Conservation (phyloP, 2,797 vertebrate genomes). For the Galagoides demidoff region DNA sequence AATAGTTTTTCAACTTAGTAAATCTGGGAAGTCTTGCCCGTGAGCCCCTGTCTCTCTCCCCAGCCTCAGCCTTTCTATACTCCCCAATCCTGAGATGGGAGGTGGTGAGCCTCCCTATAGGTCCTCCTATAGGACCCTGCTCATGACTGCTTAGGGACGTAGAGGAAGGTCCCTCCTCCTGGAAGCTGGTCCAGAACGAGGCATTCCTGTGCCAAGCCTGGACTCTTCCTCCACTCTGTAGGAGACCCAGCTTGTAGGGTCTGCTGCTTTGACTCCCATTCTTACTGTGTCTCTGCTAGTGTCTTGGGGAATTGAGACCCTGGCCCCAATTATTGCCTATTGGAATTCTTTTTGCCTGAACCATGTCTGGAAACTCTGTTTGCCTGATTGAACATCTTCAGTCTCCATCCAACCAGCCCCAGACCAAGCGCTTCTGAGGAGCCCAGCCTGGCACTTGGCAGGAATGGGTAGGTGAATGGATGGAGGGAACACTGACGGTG, state of each 20-base stretch:
- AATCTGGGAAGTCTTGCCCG: not conserved
- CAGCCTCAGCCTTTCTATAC: too few relatives aligned
- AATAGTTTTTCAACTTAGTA: not conserved
- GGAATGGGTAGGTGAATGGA: not conserved
- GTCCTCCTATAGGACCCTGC: too few relatives aligned
- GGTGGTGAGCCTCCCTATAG: not conserved
- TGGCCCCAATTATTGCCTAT: not conserved
- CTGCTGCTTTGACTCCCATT: not conserved
- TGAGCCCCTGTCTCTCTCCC: not conserved
- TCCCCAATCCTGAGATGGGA: not conserved
- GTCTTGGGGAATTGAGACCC: not conserved
- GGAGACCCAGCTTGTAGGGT: not conserved
- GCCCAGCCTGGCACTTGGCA: not conserved
- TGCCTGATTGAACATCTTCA: not conserved
- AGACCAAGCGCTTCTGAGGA: not conserved
- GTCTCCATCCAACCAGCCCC: not conserved
- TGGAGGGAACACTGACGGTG: not conserved
- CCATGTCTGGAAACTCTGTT: not conserved
- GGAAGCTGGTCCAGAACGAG: not conserved
- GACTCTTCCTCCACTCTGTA: not conserved
- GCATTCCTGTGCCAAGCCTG: not conserved
- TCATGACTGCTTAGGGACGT: not conserved
- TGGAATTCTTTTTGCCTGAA: not conserved
- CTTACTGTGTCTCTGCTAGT: not conserved
- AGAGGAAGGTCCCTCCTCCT: not conserved